Evolutionary conservation across 2,113 vertebrate species (phyloP).

Genomic region (Brachypteracias leptosomus): DNA sequence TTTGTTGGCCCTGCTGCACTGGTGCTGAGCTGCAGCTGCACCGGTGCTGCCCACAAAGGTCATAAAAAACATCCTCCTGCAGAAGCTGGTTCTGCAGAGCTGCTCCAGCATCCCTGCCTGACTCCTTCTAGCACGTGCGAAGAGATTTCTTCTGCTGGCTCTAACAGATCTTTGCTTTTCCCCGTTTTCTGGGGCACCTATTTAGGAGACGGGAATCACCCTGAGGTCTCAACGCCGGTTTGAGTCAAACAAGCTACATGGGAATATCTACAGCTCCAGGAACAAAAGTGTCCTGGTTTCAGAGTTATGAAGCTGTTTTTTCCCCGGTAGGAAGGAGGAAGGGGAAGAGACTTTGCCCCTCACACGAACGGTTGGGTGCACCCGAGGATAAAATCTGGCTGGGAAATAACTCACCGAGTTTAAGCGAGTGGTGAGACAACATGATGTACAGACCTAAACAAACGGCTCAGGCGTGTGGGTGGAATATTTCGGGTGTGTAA

Average conservation of each 20-base stretch:
- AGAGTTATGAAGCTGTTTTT: background rate
- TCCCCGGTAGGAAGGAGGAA: background rate
- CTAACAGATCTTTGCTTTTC: background rate
- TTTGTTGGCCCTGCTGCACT: background rate
- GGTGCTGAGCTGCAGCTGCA: too few species aligned
- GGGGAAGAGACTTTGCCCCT: background rate
- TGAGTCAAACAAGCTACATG: background rate
- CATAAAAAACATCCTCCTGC: background rate
- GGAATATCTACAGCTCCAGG: background rate
- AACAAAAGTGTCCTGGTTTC: background rate
- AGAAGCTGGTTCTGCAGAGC: background rate
- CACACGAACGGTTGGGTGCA: background rate
- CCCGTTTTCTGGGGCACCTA: background rate
- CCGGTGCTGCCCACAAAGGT: background rate
- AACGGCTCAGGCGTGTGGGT: constrained; percentile 27
- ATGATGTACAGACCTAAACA: constrained; percentile 38
- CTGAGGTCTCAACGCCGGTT: background rate
- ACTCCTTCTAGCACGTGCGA: background rate
- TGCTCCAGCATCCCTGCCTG: background rate
- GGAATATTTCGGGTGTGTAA: constrained; percentile 7
- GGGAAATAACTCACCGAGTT: constrained; percentile 46
- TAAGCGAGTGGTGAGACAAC: constrained; percentile 54
- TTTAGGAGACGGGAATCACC: background rate
- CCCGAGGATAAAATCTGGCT: constrained; percentile 47
- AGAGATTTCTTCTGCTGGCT: background rate